A percentile compares a stretch with the other conserved stretches of the same genome.
Evolutionary conservation across 2,888 invertebrate genomes (phyloP).

Genomic region (Hemicrepidius hirtus): DNA sequence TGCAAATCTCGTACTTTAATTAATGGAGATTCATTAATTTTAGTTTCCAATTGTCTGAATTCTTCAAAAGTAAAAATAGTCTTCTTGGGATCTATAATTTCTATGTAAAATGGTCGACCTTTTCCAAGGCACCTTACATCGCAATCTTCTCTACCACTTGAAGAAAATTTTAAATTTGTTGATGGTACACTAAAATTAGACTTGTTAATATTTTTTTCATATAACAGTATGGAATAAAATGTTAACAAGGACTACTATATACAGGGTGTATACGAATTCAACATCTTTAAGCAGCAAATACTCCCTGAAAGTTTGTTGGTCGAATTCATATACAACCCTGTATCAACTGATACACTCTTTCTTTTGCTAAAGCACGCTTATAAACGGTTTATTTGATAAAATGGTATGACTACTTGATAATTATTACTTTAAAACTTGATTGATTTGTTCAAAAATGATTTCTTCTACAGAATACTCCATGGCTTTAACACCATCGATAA

Average conservation of each 20-base stretch:
- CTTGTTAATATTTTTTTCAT: constrained; percentile 52
- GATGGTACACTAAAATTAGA: constrained; percentile 66
- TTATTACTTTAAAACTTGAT: constrained; percentile 77
- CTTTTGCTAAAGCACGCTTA: too few species aligned
- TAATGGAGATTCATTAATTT: constrained; percentile 76
- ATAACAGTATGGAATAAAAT: too few species aligned
- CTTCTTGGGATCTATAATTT: constrained; percentile 82
- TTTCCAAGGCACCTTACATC: constrained; percentile 95
- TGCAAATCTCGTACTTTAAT: constrained; percentile 79
- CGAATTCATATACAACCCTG: too few species aligned
- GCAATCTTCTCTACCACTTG: constrained; percentile 97
- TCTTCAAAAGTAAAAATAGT: constrained; percentile 73
- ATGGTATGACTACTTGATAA: too few species aligned
- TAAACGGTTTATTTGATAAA: too few species aligned
- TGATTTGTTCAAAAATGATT: constrained; percentile 83
- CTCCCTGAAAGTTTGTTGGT: too few species aligned
- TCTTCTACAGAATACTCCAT: constrained; percentile 95
- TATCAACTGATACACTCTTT: too few species aligned
- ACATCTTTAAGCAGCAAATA: too few species aligned
- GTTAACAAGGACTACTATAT: too few species aligned
- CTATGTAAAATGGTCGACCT: constrained; percentile 95
- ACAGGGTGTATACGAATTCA: too few species aligned
- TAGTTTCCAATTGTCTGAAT: constrained; percentile 75
- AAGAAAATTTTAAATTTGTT: constrained; percentile 80
- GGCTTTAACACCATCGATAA: constrained; percentile 85